Evolutionary conservation across 2,888 invertebrate genomes (phyloP), one percentile per base, ranked within the genome.

Genomic region (Sarcophaga subvicina): DNA sequence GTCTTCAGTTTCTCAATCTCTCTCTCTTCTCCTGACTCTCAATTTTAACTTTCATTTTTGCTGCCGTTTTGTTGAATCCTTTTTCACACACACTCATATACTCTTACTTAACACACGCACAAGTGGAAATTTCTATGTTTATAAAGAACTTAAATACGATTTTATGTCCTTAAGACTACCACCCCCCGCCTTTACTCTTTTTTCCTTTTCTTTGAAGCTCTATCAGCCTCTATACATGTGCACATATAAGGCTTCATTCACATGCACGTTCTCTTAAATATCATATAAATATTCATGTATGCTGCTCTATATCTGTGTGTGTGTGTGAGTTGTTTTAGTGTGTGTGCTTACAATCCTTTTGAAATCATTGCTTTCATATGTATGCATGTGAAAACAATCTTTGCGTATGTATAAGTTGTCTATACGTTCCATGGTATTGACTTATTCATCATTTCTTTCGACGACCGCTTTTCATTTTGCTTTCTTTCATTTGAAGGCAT

Each of bases 311-410:
- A 3, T 5, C 11, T 64, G 22, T n/a, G 10, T 78, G 45, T 60
- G 17, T 22, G 25, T 22, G 11, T 70, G 22, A 25, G n/a, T 67
- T 62, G 17, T 25, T 62, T n/a, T 64, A 37, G 72, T 69, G 49
- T 59, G n/a, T 49, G 25, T 49, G 66, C 73, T 17, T 62, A 54
- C 60, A 83, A 67, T 62, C 62, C 67, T 72, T 83, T 69, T 69
- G 49, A 62, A 80, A 75, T 80, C 80, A 73, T 67, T 75, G 66
- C 47, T 75, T 69, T 73, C 54, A 67, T 62, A 25, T 22, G 10
- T 54, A 70, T 49, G 22, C n/a, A 63, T 37, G 54, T 81, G 63
- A 62, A 69, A 37, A 8, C 37, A 37, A 37, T 37, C 37, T 37
- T 37, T 25, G 37, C 49, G 71, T 67, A 54, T 54, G 12, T 54